phyloP scores from a whole-genome alignment of 1,140 invertebrate genomes.

The Zaprionus lachaisei region DNA sequence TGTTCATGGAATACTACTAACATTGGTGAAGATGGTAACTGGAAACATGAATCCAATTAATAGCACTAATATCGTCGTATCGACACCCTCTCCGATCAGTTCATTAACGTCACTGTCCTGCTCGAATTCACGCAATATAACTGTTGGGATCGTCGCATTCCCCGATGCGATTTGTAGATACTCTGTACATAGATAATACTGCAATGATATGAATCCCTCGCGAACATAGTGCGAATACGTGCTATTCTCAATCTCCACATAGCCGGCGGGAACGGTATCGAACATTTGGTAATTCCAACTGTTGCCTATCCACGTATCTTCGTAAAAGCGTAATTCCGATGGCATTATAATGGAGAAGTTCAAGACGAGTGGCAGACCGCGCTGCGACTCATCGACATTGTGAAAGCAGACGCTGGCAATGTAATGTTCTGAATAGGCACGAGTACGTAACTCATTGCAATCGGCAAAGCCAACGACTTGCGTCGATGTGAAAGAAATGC shows the following conservation, averaged over 20 bases:
- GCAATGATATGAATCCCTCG: slow-evolving; percentile 43
- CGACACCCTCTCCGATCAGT: slow-evolving; percentile 8
- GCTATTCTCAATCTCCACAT: neutral
- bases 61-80: slow-evolving; percentile 23
- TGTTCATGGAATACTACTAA: neutral
- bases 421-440: slow-evolving; percentile 26
- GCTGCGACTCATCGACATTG: slow-evolving; percentile 13
- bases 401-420: slow-evolving; percentile 54
- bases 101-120: neutral
- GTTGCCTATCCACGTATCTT: slow-evolving; percentile 34
- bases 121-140: slow-evolving; percentile 9
- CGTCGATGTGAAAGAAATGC: neutral
- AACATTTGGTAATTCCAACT: neutral
- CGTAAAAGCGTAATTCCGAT: slow-evolving; percentile 47
- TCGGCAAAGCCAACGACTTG: slow-evolving; percentile 4
- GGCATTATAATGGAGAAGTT: slow-evolving; percentile 48
- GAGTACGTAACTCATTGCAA: slow-evolving; percentile 30
- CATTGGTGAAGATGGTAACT: slow-evolving; percentile 38
- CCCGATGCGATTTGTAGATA: slow-evolving; percentile 24
- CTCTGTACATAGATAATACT: slow-evolving; percentile 25
- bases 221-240: slow-evolving; percentile 18
- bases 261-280: neutral
- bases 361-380: slow-evolving; percentile 25
- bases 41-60: slow-evolving; percentile 48
- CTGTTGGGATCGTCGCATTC: neutral